These are phyloP conservation scores for Chalcis sispes DNA, from an alignment of 2,888 invertebrate species.

Conservation along the genomic window DNA sequence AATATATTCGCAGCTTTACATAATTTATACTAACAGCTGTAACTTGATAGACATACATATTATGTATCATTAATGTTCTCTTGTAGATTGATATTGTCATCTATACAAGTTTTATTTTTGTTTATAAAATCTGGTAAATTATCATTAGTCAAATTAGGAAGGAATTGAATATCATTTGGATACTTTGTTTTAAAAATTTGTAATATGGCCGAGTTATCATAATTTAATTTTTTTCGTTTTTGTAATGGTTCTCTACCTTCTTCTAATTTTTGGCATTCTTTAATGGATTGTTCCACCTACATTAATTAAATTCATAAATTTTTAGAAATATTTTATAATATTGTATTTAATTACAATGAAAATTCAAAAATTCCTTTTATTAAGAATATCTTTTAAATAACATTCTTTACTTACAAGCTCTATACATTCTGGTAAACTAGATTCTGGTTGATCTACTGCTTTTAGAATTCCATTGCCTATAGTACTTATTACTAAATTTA, in stretches of 20 bases:
- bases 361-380: no score
- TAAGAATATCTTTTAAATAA: background rate
- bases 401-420: slow-evolving; percentile 64
- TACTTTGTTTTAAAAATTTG: slow-evolving; percentile 57
- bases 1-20: slow-evolving; percentile 18
- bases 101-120: slow-evolving; percentile 62
- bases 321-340: no score
- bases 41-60: background rate
- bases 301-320: no score
- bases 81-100: slow-evolving; percentile 28
- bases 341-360: no score
- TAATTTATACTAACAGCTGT: slow-evolving; percentile 15
- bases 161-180: slow-evolving; percentile 58
- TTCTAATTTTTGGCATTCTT: slow-evolving; percentile 61
- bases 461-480: slow-evolving; percentile 64
- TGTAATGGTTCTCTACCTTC: slow-evolving; percentile 31
- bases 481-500: slow-evolving; percentile 68
- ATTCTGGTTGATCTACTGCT: slow-evolving; percentile 58
- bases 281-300: slow-evolving; percentile 65
- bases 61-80: slow-evolving; percentile 18
- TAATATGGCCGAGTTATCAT: background rate
- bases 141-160: slow-evolving; percentile 57
- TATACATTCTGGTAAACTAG: slow-evolving; percentile 62
- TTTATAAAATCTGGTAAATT: slow-evolving; percentile 62
- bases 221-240: slow-evolving; percentile 35